A percentile compares a stretch with the other conserved stretches of the same genome.
These are phyloP conservation scores for Heterodera filipjevi DNA, from an alignment of 2,888 invertebrate species.

Conservation along the genomic window DNA sequence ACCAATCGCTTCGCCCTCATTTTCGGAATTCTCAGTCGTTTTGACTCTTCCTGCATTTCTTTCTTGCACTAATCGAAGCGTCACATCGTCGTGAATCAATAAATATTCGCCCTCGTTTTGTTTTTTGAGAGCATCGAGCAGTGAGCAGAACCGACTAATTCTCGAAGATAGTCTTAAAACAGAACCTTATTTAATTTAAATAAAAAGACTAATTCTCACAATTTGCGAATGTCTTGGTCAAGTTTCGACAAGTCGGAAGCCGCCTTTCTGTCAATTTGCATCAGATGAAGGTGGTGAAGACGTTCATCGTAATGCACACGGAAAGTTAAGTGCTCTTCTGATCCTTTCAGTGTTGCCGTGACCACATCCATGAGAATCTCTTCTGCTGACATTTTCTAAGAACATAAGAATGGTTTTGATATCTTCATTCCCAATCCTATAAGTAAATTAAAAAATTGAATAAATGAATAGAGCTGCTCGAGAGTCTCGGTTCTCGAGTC, in stretches of 20 bases:
- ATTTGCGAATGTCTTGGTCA: conserved; percentile 20
- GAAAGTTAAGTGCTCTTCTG: conserved; percentile 32
- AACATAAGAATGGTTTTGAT: background rate
- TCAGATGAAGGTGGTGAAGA: conserved; percentile 23
- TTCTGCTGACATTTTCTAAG: conserved; percentile 19
- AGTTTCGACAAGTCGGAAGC: background rate
- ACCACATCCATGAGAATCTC: conserved; percentile 33
- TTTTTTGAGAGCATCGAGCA: conserved; percentile 33
- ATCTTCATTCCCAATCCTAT: too few species aligned
- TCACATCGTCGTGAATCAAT: conserved; percentile 22
- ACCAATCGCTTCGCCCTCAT: conserved; percentile 26
- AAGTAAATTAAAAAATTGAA: too few species aligned
- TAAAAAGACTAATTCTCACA: background rate
- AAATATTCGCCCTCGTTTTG: conserved; percentile 42
- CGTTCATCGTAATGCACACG: conserved; percentile 25
- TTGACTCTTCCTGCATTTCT: background rate
- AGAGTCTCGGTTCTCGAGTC: too few species aligned
- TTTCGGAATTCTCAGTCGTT: background rate
- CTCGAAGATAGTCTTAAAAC: conserved; percentile 36
- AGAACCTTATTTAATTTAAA: background rate
- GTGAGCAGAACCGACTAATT: conserved; percentile 32
- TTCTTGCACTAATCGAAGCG: background rate
- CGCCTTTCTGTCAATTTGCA: conserved; percentile 30
- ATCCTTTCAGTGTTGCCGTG: conserved; percentile 38
- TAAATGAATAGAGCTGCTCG: too few species aligned